These are phyloP conservation scores for Merluccius polli DNA, from an alignment of 2,797 vertebrate species.

Conservation along the genomic window DNA sequence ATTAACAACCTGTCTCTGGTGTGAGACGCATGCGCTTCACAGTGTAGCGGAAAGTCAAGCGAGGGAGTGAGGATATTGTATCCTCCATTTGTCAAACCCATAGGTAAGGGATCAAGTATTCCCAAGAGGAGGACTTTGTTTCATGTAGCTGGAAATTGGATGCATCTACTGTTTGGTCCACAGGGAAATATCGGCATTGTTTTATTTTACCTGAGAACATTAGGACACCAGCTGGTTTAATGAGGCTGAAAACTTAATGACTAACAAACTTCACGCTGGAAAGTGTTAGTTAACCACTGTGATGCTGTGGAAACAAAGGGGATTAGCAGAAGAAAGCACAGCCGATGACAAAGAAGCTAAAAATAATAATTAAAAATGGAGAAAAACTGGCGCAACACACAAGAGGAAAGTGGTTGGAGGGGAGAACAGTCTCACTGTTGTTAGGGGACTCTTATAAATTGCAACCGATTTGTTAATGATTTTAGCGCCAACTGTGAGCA, in stretches of 20 bases:
- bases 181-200: neutral
- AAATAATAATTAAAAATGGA: neutral
- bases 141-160: neutral
- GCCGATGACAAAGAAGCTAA: neutral
- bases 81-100: slow-evolving; percentile 14
- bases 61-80: slow-evolving; percentile 16
- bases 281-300: neutral
- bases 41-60: neutral
- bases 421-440: neutral
- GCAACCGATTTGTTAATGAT: neutral
- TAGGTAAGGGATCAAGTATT: neutral
- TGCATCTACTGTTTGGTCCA: neutral
- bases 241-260: neutral
- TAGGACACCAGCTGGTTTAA: neutral
- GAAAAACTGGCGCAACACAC: neutral
- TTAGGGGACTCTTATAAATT: slow-evolving; percentile 3
- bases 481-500: neutral
- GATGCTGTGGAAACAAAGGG: neutral
- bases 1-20: slow-evolving; percentile 21
- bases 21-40: slow-evolving; percentile 10
- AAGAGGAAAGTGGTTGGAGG: neutral
- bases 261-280: neutral
- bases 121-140: neutral
- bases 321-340: neutral
- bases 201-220: neutral